Base-by-base conservation (phyloP, 2,113 vertebrate species). In the Paradisaea rubra region DNA sequence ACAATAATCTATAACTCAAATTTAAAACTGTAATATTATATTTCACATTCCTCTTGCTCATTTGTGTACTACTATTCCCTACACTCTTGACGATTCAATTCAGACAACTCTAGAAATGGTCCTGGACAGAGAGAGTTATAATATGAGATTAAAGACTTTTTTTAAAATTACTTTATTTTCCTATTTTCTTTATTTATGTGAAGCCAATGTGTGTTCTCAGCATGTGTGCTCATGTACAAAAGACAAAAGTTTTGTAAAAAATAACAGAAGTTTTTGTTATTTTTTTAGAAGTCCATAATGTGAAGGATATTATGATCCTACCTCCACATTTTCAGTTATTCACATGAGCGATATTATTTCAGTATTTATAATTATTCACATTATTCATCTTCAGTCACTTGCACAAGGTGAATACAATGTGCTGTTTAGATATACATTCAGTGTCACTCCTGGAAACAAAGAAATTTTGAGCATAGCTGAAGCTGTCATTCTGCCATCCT, bases 401-500 rank as follows among this genome's bases (percentile, higher is more conserved):
- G 0, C 15, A 78, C 35, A 16, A 83, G 57, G 28, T 61, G 25
- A 61, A 69, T 72, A 41, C 64, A 91, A 53, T 33, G 9, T 54
- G 33, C 30, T 85, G 28, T 73, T 93, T 69, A 86, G 63, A 81
- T 73, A 72, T 27, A 47, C 3, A 63, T 78, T 49, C 21, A 39
- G 11, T 81, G 31, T 42, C n/a, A 52, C 31, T 93, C 64, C 63
- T 70, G 61, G 49, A 91, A 96, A 49, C 13, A 76, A 81, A 31
- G 95, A 63, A 47, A 56, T 6, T 19, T 28, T 93, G 14, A 88
- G 47, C 74, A 11, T 28, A 94, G 21, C n/a, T 93, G 49, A 70
- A 86, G 37, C 54, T 93, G 52, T 78, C 54, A 54, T 91, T 96
- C 89, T 92, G 44, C 73, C 60, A 69, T 90, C 79, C 37, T 92